A percentile compares a stretch with the other conserved stretches of the same genome.
These are phyloP conservation scores for Rhineura floridana DNA, from an alignment of 2,113 vertebrate species.

Conservation along the genomic window DNA sequence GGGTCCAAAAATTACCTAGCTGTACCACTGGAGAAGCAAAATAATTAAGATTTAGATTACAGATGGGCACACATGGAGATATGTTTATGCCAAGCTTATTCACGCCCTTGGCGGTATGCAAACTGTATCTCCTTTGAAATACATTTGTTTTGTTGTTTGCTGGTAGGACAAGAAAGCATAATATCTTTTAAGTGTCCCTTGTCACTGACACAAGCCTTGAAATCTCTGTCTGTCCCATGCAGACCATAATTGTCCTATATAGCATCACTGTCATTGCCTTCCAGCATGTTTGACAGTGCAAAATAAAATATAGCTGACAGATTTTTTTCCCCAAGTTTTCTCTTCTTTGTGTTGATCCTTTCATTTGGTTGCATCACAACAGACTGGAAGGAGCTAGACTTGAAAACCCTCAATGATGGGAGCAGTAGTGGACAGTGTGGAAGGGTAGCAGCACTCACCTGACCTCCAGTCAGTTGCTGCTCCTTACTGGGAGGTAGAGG, in stretches of 20 bases:
- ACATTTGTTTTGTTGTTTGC: conserved; percentile 17
- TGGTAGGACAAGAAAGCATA: conserved; percentile 14
- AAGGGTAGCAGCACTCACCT: too few relatives aligned
- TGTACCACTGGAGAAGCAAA: too few relatives aligned
- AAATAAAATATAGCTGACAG: accelerated
- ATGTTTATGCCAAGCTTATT: too few relatives aligned
- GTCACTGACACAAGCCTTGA: conserved; percentile 3
- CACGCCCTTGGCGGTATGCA: background rate
- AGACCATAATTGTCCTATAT: background rate
- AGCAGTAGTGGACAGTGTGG: background rate
- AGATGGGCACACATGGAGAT: background rate
- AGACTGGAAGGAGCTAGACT: background rate
- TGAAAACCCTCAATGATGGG: background rate
- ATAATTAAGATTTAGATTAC: background rate
- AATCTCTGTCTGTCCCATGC: background rate
- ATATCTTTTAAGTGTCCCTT: conserved; percentile 3
- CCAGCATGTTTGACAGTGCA: background rate
- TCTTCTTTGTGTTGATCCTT: background rate
- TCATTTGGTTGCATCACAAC: background rate
- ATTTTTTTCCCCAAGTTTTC: background rate
- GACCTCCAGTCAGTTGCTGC: too few relatives aligned
- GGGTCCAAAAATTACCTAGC: too few relatives aligned
- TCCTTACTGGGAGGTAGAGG: too few relatives aligned
- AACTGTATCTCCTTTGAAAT: conserved; percentile 10
- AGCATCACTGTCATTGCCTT: background rate